Conservation (phyloP, 1,140 invertebrate species). For the Agrypnia vestita region DNA sequence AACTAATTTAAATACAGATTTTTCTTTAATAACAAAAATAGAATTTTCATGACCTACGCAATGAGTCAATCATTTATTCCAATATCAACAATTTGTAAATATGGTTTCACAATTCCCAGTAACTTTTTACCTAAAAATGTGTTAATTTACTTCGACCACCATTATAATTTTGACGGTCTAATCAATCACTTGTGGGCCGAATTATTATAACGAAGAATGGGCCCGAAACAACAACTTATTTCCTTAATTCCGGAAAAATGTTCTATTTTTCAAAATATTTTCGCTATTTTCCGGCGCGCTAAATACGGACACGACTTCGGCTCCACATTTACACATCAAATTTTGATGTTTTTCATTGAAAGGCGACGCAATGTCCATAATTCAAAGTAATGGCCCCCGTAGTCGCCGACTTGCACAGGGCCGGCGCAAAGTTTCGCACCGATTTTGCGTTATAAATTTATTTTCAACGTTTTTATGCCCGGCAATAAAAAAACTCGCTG, state of each 20-base stretch:
- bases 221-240: not conserved
- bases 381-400: not conserved
- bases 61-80: too few relatives aligned
- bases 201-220: too few relatives aligned
- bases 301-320: not conserved
- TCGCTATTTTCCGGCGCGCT: too few relatives aligned
- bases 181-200: too few relatives aligned
- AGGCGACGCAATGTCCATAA: not conserved
- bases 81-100: too few relatives aligned
- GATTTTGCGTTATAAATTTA: conserved; percentile 13
- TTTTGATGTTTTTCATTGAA: conserved; percentile 6
- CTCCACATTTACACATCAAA: not conserved
- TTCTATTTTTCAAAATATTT: not conserved
- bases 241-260: not conserved
- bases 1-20: too few relatives aligned
- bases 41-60: too few relatives aligned
- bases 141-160: too few relatives aligned
- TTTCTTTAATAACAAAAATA: too few relatives aligned
- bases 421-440: conserved; percentile 7
- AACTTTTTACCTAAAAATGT: too few relatives aligned
- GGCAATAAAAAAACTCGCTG: conserved; percentile 15
- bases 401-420: not conserved
- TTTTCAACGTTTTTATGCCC: conserved; percentile 16
- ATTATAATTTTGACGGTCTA: too few relatives aligned
- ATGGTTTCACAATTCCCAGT: too few relatives aligned